Percentiles rank a stretch among this genome's conserved stretches.
Evolutionary conservation across 2,888 invertebrate genomes (phyloP).

Genomic region (Drosophila helvetica): DNA sequence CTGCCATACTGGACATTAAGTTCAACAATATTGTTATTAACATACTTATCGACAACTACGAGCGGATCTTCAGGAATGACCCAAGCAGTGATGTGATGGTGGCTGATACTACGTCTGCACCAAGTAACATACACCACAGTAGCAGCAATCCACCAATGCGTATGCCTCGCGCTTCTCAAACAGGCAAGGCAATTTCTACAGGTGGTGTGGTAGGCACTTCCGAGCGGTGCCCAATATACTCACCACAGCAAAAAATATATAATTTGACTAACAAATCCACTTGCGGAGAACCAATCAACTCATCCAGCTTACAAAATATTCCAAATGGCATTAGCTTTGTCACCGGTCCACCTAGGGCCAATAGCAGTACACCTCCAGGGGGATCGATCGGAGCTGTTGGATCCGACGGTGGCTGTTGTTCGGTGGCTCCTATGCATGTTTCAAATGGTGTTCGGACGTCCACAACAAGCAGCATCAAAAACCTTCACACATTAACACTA

Average conservation of each 20-base stretch:
- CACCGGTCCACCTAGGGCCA: conserved; percentile 68
- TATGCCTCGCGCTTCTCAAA: conserved; percentile 81
- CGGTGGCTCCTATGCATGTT: conserved; percentile 52
- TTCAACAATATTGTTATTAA: conserved; percentile 99
- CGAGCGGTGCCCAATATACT: conserved; percentile 81
- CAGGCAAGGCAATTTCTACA: conserved; percentile 63
- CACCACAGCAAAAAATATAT: conserved; percentile 83
- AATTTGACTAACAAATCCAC: conserved; percentile 83
- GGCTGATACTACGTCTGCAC: conserved; percentile 13
- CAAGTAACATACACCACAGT: conserved; percentile 35
- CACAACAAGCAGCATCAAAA: conserved; percentile 81
- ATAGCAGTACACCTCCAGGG: conserved; percentile 57
- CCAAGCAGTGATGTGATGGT: conserved; percentile 69
- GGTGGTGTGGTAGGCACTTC: conserved; percentile 52
- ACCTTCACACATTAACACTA: conserved; percentile 82
- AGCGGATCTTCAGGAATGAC: conserved; percentile 87
- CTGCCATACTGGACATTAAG: conserved; percentile 99
- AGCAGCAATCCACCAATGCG: conserved; percentile 82
- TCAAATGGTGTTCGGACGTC: conserved; percentile 65
- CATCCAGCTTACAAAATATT: conserved; percentile 84
- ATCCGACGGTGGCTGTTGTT: conserved; percentile 56
- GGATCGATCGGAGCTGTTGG: conserved; percentile 40
- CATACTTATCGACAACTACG: conserved; percentile 95
- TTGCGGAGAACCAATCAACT: conserved; percentile 83
- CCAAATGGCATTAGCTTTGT: conserved; percentile 83